Conservation (phyloP, 2,888 invertebrate species). For the Drosophila suboccidentalis region DNA sequence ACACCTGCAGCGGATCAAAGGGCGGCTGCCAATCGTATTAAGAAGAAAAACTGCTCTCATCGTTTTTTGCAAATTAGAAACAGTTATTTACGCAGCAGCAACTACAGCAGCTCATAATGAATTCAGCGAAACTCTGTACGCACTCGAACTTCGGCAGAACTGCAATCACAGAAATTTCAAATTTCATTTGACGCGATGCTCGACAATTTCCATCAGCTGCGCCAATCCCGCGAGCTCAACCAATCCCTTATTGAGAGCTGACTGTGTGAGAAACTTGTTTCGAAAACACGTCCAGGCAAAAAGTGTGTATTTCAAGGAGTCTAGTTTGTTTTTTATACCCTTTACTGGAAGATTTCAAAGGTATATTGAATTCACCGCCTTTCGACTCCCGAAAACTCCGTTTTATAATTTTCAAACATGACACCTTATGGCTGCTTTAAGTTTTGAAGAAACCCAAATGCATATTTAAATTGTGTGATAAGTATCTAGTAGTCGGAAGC, state of each 20-base stretch:
- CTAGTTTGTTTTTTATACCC: constrained; percentile 11
- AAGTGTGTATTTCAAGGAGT: constrained; percentile 28
- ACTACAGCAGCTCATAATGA: not conserved
- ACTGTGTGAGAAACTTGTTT: constrained; percentile 49
- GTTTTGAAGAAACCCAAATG: too few species aligned
- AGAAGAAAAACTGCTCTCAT: not conserved
- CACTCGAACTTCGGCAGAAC: not conserved
- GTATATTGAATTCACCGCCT: too few species aligned
- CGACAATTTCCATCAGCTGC: constrained; percentile 53
- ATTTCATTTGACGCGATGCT: constrained; percentile 36
- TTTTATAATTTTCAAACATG: too few species aligned
- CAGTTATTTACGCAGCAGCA: not conserved
- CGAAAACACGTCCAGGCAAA: constrained; percentile 52
- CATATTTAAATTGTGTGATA: too few species aligned
- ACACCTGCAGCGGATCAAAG: not conserved
- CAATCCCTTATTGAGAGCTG: constrained; percentile 23
- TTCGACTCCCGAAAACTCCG: too few species aligned
- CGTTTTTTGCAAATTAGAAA: constrained; percentile 6
- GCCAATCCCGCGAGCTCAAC: constrained; percentile 26
- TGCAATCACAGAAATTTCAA: constrained; percentile 29
- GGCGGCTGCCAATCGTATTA: not conserved
- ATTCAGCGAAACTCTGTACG: not conserved
- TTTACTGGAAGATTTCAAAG: not conserved
- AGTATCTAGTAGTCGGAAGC: too few species aligned
- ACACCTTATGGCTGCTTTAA: too few species aligned